Evolutionary conservation across 2,797 vertebrate genomes (phyloP), one percentile per base, ranked within the genome.

Genomic region (Selene dorsalis): DNA sequence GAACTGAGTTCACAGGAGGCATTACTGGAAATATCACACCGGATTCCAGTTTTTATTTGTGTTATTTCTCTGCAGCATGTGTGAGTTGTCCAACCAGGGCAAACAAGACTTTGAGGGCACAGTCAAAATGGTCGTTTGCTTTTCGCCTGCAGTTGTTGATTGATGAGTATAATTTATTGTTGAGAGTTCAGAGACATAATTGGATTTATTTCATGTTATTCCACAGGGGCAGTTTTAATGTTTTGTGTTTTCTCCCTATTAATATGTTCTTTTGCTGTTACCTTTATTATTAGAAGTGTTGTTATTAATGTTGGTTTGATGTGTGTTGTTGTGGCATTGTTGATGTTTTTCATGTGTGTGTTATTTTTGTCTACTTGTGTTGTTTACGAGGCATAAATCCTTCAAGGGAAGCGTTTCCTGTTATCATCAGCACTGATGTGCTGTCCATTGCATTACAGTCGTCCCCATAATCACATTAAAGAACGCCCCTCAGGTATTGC

Each of bases 401-500:
- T 45, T 85, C 26, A 26, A 63, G 22, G 32, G 30, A 81, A 50
- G 6, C 32, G 12, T 24, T 61, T 32, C 20, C 14, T 79, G 50
- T 70, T 77, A 63, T 58, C 41, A 72, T 78, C 30, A 2, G 16
- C 47, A 52, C 73, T 78, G 59, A 84, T 75, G 61, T 69, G 48
- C 59, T 79, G 69, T 72, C 66, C 60, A 17, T 75, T 74, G 28
- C 65, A 59, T 83, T 83, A 65, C 64, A 57, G 45, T 69, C 32
- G 0, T 62, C 32, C n/a, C 48, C 55, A 63, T 82, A 86, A 83
- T 84, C 71, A 84, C 66, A 77, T 77, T 81, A 80, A 75, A 76
- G 32, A 58, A 47, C 56, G 28, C n/a, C 77, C 75, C 69, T 68
- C 62, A 75, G 80, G 80, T 78, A 67, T 73, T 41, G 47, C 58